These are phyloP conservation scores for Diglossa brunneiventris DNA, from an alignment of 2,113 vertebrate species.

Conservation along the genomic window DNA sequence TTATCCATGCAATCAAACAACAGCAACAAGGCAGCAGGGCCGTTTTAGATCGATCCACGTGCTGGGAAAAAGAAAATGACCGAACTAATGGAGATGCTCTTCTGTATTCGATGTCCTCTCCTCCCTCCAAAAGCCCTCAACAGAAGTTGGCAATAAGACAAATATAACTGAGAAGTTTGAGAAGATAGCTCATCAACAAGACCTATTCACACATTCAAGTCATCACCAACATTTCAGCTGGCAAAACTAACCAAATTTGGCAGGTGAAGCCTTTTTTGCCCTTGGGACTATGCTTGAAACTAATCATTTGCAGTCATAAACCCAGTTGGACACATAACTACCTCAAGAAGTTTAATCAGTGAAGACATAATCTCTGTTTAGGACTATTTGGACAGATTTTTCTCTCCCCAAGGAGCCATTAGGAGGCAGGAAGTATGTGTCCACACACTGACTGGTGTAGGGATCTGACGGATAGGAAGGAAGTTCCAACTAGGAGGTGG, in stretches of 20 bases:
- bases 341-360: neutral
- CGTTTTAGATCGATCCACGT: neutral
- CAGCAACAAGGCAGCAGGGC: neutral
- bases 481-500: neutral
- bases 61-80: neutral
- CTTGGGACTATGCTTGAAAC: neutral
- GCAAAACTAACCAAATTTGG: neutral
- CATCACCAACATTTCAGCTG: neutral
- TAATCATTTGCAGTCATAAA: neutral
- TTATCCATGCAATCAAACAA: neutral
- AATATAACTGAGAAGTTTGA: neutral
- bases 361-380: neutral
- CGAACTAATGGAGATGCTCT: neutral
- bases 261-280: neutral
- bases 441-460: neutral
- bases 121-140: neutral
- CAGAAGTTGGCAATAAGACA: neutral
- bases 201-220: neutral
- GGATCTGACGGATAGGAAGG: neutral
- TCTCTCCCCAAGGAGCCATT: neutral
- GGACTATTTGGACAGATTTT: neutral
- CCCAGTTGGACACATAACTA: neutral
- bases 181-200: neutral
- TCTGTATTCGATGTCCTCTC: neutral
- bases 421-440: neutral